Base-by-base conservation (phyloP, 2,113 vertebrate species). In the Dasyurus viverrinus region DNA sequence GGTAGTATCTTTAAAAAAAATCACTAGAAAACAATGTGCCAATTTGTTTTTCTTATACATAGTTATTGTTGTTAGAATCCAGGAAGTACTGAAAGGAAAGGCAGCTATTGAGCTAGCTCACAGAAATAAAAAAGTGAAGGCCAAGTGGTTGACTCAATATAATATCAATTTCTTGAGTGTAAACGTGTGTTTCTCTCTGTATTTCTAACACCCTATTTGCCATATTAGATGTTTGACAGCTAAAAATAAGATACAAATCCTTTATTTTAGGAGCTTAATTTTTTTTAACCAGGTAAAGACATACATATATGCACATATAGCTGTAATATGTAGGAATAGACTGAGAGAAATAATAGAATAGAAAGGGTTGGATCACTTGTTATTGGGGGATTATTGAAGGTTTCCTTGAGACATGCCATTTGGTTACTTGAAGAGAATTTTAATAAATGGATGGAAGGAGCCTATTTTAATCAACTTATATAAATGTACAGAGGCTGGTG, bases 1-100 rank as follows among this genome's bases (percentile, higher is more conserved):
- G 92, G 92, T 91, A 90, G 96, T 98, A 97, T 91, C 94, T 97
- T 98, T 95, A 96, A 97, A 95, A 95, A 47, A 97, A 95, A 93
- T 91, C 95, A 95, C 92, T 92, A 36, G 89, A 91, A 96, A 96
- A 94, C 50, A 12, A n/a, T 89, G 30, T 46, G 90, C 57, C 54
- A 90, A 55, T 22, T 92, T 91, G 2, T 89, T 84, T 89, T 92
- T 42, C 11, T n/a, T 46, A 22, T 89, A 52, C 48, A 60, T 25
- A 10, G 11, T 91, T 96, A 89, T 92, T 94, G 3, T 48, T 30
- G 76, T 14, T 46, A 92, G 92, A 90, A 48, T 90, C 24, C 84
- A 90, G 25, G 2, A 68, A 92, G 9, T 48, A 6, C 57, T 42
- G 0, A 42, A 94, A 54, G 90, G 76, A 95, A 89, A 2, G n/a